These are phyloP conservation scores for Acanthisitta chloris DNA, from an alignment of 2,113 vertebrate genomes.

Conservation along the genomic window DNA sequence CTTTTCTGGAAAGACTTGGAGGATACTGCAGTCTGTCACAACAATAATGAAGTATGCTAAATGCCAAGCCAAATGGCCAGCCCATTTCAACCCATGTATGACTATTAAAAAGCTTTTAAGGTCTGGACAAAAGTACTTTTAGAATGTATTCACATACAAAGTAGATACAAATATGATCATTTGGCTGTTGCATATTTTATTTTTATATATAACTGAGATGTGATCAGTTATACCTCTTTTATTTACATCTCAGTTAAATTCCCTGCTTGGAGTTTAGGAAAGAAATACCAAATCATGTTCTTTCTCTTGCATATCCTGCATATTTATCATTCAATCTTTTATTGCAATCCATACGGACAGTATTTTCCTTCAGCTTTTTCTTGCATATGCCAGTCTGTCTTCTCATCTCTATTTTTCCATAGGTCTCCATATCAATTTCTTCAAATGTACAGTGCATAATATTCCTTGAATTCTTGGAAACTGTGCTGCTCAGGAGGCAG, in stretches of 20 bases:
- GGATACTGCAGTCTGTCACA: neutral
- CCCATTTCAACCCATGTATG: neutral
- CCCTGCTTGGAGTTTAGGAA: neutral
- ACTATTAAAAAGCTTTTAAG: neutral
- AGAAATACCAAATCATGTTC: neutral
- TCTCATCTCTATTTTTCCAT: neutral
- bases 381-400: neutral
- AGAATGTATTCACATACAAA: neutral
- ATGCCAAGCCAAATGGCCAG: neutral
- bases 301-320: neutral
- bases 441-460: neutral
- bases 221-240: too few species aligned
- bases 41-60: neutral
- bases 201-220: too few species aligned
- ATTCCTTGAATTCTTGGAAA: neutral
- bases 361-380: neutral
- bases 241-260: neutral
- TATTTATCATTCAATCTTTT: neutral
- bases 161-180: neutral
- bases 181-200: neutral
- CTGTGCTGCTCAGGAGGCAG: neutral
- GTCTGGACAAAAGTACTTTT: neutral
- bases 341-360: neutral
- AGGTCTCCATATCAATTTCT: neutral
- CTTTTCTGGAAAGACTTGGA: neutral